A percentile compares a stretch with the other conserved stretches of the same genome.
phyloP scores from a whole-genome alignment of 2,797 vertebrate genomes.

The Pteronotus mesoamericanus region DNA sequence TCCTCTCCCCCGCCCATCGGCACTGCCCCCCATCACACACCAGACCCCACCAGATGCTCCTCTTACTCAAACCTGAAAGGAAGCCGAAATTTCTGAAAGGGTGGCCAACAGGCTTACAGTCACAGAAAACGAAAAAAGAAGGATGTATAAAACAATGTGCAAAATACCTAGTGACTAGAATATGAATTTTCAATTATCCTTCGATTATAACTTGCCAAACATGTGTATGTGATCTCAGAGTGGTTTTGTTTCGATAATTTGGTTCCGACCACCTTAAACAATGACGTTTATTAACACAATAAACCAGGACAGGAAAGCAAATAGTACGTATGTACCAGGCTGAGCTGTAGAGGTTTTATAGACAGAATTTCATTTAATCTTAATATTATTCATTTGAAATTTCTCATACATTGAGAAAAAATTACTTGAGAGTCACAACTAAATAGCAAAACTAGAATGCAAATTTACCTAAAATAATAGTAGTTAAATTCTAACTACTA shows the following conservation, averaged over 20 bases:
- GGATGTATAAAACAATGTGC: neutral
- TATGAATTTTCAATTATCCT: neutral
- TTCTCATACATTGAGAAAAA: neutral
- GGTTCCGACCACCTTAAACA: neutral
- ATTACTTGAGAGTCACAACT: neutral
- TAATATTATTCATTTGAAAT: neutral
- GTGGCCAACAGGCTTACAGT: neutral
- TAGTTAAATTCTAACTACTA: neutral
- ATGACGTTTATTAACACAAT: neutral
- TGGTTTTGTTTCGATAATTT: neutral
- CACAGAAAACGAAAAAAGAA: neutral
- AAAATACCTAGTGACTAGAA: neutral
- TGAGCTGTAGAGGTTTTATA: neutral
- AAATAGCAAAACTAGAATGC: neutral
- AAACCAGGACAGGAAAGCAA: neutral
- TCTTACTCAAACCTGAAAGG: neutral
- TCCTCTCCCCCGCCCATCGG: neutral
- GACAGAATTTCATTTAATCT: neutral
- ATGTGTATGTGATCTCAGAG: neutral
- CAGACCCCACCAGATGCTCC: neutral
- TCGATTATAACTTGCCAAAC: neutral
- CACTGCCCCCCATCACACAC: neutral
- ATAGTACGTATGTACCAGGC: neutral
- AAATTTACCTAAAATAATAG: neutral
- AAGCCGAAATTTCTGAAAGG: neutral